A percentile compares a stretch with the other conserved stretches of the same genome.
phyloP scores from a whole-genome alignment of 2,888 invertebrate genomes.

The Latheticus oryzae region DNA sequence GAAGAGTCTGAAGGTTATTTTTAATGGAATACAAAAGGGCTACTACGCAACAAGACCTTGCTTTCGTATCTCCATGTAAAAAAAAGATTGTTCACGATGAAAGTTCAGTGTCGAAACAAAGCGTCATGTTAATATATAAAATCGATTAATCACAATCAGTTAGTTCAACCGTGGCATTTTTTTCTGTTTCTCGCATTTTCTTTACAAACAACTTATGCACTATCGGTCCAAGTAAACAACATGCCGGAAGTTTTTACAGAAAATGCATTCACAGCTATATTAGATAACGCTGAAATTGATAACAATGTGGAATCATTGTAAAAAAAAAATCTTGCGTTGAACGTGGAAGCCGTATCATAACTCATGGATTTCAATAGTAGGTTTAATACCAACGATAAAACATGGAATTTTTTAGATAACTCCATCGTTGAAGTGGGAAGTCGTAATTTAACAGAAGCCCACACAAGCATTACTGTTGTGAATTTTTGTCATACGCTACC shows the following conservation, averaged over 20 bases:
- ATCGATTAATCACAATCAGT: no score
- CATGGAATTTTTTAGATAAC: slow-evolving; percentile 22
- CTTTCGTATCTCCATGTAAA: no score
- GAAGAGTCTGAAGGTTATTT: no score
- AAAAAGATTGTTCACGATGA: no score
- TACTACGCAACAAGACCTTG: no score
- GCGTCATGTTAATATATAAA: no score
- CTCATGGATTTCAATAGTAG: slow-evolving; percentile 24
- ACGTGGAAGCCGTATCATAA: slow-evolving; percentile 9
- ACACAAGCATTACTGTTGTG: slow-evolving; percentile 29
- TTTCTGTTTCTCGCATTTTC: background rate
- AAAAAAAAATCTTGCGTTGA: background rate
- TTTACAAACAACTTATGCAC: background rate
- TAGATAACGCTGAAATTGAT: slow-evolving; percentile 25
- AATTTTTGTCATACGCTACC: slow-evolving; percentile 30
- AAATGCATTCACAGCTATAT: slow-evolving; percentile 20
- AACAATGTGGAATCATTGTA: slow-evolving; percentile 2
- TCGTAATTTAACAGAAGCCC: slow-evolving; percentile 27
- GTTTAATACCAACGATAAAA: no score
- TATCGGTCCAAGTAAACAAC: slow-evolving; percentile 5
- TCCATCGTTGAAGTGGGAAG: slow-evolving; percentile 32
- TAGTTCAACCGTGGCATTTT: no score
- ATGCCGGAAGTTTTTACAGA: slow-evolving; percentile 16
- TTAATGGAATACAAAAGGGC: no score
- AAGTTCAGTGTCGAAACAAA: no score